phyloP scores from a whole-genome alignment of 2,888 invertebrate species.

The Mythimna ferrago region DNA sequence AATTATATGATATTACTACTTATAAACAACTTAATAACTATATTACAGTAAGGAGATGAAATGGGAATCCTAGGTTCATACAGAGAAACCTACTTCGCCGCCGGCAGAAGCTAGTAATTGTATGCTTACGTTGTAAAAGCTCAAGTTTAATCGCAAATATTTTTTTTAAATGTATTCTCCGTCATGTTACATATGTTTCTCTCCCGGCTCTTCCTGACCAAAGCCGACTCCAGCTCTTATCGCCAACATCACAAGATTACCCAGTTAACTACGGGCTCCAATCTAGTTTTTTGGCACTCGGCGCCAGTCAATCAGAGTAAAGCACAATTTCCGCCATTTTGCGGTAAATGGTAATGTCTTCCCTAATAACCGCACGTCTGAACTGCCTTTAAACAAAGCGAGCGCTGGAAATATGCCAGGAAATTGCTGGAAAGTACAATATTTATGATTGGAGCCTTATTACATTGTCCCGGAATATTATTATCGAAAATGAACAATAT shows the following conservation, averaged over 20 bases:
- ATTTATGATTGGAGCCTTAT: constrained; percentile 25
- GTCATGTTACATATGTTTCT: background rate
- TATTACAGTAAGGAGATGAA: no score
- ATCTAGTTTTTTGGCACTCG: constrained; percentile 33
- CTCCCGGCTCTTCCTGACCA: background rate
- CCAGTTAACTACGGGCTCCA: background rate
- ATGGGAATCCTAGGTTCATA: no score
- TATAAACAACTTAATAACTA: no score
- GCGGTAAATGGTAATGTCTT: constrained; percentile 45
- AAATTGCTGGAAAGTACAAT: constrained; percentile 10
- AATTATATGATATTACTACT: no score
- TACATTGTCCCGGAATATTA: constrained; percentile 1
- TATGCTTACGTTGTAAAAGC: background rate
- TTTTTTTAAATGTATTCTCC: background rate
- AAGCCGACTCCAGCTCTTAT: background rate
- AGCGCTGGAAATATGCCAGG: constrained; percentile 26
- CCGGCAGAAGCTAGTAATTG: no score
- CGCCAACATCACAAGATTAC: background rate
- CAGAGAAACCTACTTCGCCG: no score
- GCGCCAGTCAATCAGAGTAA: constrained; percentile 29
- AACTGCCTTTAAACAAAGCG: constrained; percentile 32
- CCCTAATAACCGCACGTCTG: constrained; percentile 29
- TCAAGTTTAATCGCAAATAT: background rate
- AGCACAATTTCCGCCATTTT: constrained; percentile 42
- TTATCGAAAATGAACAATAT: background rate